Evolutionary conservation across 2,113 vertebrate species (phyloP).

Genomic region (Merops nubicus): DNA sequence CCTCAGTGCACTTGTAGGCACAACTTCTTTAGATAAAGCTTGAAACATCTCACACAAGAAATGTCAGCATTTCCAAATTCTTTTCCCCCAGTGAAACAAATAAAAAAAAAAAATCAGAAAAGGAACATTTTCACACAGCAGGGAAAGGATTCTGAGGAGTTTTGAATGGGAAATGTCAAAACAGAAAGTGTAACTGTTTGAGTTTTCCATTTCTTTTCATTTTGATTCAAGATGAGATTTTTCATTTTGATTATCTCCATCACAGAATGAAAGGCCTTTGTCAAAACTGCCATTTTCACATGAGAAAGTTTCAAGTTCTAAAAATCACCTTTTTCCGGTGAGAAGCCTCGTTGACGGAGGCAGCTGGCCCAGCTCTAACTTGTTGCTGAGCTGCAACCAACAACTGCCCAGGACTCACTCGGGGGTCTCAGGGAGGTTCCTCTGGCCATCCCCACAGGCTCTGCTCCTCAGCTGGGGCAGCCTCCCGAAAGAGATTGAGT

Average conservation of each 20-base stretch:
- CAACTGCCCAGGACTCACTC: not conserved
- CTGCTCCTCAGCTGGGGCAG: not conserved
- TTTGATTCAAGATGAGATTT: conserved; percentile 49
- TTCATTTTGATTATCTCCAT: conserved; percentile 63
- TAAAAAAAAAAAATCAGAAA: conserved; percentile 2
- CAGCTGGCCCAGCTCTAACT: not conserved
- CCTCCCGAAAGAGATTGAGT: not conserved
- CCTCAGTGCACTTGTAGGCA: conserved; percentile 19
- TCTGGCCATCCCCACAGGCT: accelerated
- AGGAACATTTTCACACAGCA: conserved; percentile 60
- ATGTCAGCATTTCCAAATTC: conserved; percentile 51
- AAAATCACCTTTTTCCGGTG: conserved; percentile 41
- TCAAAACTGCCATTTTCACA: conserved; percentile 60
- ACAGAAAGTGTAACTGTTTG: conserved; percentile 61
- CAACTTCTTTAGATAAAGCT: conserved; percentile 29
- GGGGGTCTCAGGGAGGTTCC: not conserved
- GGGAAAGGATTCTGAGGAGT: conserved; percentile 55
- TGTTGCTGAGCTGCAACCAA: not conserved
- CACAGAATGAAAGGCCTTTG: conserved; percentile 56
- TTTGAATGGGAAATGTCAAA: conserved; percentile 69
- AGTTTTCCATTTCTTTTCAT: conserved; percentile 48
- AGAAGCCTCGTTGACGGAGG: not conserved
- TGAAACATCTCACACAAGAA: conserved; percentile 55
- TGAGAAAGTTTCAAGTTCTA: conserved; percentile 48
- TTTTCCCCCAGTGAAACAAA: conserved; percentile 17